phyloP scores from a whole-genome alignment of 2,888 invertebrate species.

The Zygaena filipendulae region DNA sequence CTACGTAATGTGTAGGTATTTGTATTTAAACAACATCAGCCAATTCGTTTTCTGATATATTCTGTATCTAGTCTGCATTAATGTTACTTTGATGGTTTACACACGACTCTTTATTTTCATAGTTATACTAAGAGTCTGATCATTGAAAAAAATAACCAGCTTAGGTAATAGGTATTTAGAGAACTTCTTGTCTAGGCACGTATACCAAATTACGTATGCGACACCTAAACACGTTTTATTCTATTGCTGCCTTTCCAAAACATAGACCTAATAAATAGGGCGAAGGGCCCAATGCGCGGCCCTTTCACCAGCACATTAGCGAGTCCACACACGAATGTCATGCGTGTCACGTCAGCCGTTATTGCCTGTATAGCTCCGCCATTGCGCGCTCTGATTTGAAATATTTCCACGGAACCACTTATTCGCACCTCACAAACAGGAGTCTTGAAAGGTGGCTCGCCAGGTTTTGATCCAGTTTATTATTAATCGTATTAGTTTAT shows the following conservation, averaged over 20 bases:
- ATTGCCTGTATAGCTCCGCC: slow-evolving; percentile 49
- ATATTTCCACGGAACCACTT: slow-evolving; percentile 68
- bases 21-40: too few species aligned
- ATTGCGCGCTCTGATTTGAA: slow-evolving; percentile 59
- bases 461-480: slow-evolving; percentile 38
- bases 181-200: too few species aligned
- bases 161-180: too few species aligned
- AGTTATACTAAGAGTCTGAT: too few species aligned
- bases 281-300: slow-evolving; percentile 34
- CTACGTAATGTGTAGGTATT: too few species aligned
- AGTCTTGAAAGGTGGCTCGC: slow-evolving; percentile 21
- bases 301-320: slow-evolving; percentile 52
- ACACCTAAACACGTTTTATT: slow-evolving; percentile 6
- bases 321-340: slow-evolving; percentile 46
- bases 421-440: slow-evolving; percentile 51
- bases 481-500: slow-evolving; percentile 14
- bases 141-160: too few species aligned
- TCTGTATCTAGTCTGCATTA: too few species aligned
- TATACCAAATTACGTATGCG: slow-evolving; percentile 17
- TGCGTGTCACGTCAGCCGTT: slow-evolving; percentile 60
- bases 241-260: slow-evolving; percentile 29
- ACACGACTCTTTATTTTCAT: too few species aligned
- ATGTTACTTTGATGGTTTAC: too few species aligned
- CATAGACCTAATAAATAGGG: slow-evolving; percentile 46
- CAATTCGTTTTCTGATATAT: too few species aligned